Percentiles rank a stretch among this genome's conserved stretches.
Evolutionary conservation across 2,113 vertebrate genomes (phyloP).

Genomic region (Alces alces): DNA sequence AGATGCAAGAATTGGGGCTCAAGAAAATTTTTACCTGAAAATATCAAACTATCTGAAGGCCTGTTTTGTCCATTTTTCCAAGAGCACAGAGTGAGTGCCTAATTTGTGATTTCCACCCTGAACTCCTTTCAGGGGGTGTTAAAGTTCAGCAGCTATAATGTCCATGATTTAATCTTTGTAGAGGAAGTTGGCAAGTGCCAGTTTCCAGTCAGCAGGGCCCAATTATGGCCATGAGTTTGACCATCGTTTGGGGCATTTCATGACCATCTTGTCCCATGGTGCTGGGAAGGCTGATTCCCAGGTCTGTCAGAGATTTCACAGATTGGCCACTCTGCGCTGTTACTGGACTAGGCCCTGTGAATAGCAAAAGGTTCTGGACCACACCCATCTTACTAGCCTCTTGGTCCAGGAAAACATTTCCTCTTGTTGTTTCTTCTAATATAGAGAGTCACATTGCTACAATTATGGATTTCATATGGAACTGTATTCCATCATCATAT

Average conservation of each 20-base stretch:
- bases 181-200: background rate
- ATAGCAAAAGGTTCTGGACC: background rate
- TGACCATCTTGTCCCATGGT: background rate
- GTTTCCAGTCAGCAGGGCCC: background rate
- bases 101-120: background rate
- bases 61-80: background rate
- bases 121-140: background rate
- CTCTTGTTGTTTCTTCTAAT: background rate
- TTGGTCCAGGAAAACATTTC: background rate
- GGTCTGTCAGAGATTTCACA: background rate
- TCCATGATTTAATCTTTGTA: background rate
- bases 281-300: background rate
- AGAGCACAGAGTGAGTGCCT: background rate
- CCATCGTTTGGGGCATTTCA: background rate
- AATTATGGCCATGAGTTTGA: background rate
- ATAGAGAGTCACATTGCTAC: background rate
- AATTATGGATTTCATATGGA: background rate
- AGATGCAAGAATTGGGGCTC: background rate
- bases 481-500: background rate
- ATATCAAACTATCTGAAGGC: background rate
- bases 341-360: background rate
- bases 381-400: background rate
- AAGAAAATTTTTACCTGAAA: background rate
- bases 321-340: background rate
- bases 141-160: background rate